A percentile compares a stretch with the other conserved stretches of the same genome.
Conservation (phyloP, 2,888 invertebrate species). For the Cryptus armator region DNA sequence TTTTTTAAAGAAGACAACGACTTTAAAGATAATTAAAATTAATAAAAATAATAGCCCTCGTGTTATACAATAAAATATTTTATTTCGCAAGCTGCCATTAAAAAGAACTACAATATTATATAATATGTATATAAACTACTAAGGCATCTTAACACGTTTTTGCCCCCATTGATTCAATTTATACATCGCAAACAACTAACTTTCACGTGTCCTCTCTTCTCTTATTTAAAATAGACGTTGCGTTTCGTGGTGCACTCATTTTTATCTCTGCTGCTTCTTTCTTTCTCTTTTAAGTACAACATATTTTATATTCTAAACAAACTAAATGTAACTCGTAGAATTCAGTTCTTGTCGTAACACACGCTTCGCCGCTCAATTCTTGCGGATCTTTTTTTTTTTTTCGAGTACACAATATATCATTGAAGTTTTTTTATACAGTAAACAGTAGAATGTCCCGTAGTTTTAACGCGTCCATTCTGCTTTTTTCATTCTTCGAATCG, state of each 20-base stretch:
- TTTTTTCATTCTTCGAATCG: not conserved
- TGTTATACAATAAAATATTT: constrained; percentile 76
- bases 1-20: not conserved
- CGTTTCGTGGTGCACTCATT: constrained; percentile 39
- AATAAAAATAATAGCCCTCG: not conserved
- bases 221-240: constrained; percentile 52
- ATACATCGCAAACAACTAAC: constrained; percentile 50
- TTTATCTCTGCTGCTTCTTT: not conserved
- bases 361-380: constrained; percentile 1
- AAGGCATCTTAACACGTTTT: constrained; percentile 50
- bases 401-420: not conserved
- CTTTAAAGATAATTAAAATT: not conserved
- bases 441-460: not conserved
- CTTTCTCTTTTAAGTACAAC: constrained; percentile 53
- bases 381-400: not conserved
- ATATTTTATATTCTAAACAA: constrained; percentile 25
- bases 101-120: constrained; percentile 71
- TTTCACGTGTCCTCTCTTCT: constrained; percentile 6
- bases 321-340: constrained; percentile 8
- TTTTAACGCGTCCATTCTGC: not conserved
- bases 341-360: constrained; percentile 35
- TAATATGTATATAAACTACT: constrained; percentile 64
- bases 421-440: constrained; percentile 2
- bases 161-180: constrained; percentile 49
- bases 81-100: constrained; percentile 75